Percentiles rank a stretch among this genome's conserved stretches.
Evolutionary conservation across 2,113 vertebrate species (phyloP).

Genomic region (Holacanthus passer): DNA sequence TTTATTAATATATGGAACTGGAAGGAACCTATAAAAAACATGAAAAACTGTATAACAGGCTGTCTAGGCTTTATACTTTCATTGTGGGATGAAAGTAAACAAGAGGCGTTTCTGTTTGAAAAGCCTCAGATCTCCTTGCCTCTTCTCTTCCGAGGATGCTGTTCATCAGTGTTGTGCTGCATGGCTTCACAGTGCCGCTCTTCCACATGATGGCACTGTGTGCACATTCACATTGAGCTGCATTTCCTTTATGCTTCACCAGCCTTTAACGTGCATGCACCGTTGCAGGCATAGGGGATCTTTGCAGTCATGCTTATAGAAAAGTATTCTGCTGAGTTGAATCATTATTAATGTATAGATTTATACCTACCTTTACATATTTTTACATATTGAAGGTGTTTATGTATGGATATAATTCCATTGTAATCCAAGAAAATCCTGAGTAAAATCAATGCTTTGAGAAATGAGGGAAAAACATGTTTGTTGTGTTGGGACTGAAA

Average conservation of each 20-base stretch:
- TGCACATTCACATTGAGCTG: slow-evolving; percentile 64
- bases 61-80: slow-evolving; percentile 48
- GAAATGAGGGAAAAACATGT: slow-evolving; percentile 15
- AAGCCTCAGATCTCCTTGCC: slow-evolving; percentile 51
- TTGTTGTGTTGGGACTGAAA: slow-evolving; percentile 24
- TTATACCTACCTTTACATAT: slow-evolving; percentile 42
- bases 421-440: slow-evolving; percentile 44
- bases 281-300: slow-evolving; percentile 9
- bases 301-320: slow-evolving; percentile 17
- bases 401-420: slow-evolving; percentile 6
- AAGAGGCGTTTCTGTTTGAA: slow-evolving; percentile 54
- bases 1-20: slow-evolving; percentile 63
- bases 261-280: slow-evolving; percentile 36
- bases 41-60: slow-evolving; percentile 55
- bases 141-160: slow-evolving; percentile 44
- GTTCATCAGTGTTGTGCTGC: slow-evolving; percentile 43
- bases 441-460: slow-evolving; percentile 35
- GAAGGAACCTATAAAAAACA: slow-evolving; percentile 56
- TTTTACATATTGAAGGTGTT: slow-evolving; percentile 40
- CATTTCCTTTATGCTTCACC: slow-evolving; percentile 26
- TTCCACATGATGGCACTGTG: slow-evolving; percentile 83
- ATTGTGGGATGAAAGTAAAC: slow-evolving; percentile 69
- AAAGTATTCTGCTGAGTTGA: slow-evolving; percentile 47
- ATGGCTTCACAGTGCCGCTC: slow-evolving; percentile 15
- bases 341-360: slow-evolving; percentile 65